phyloP scores from a whole-genome alignment of 2,113 vertebrate genomes.

The Tychaedon coryphoeus region DNA sequence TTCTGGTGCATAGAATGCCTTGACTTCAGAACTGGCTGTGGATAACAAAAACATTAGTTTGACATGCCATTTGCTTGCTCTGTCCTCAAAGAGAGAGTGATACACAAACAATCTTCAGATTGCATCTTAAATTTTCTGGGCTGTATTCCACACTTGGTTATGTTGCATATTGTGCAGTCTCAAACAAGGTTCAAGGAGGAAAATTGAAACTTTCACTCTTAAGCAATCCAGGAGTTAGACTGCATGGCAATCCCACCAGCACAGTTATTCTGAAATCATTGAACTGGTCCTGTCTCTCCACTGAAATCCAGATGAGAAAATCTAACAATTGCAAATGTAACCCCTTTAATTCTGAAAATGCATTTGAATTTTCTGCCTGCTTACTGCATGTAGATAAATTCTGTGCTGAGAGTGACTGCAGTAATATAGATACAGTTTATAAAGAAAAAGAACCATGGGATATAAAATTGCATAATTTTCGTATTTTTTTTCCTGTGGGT shows the following conservation, averaged over 20 bases:
- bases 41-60: background rate
- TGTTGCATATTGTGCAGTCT: background rate
- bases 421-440: background rate
- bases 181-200: background rate
- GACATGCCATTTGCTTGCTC: background rate
- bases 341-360: background rate
- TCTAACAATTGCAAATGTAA: background rate
- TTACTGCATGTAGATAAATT: background rate
- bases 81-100: background rate
- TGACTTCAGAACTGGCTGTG: background rate
- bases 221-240: background rate
- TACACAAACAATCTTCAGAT: background rate
- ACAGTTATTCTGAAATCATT: background rate
- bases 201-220: background rate
- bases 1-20: background rate
- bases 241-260: background rate
- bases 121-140: background rate
- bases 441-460: background rate
- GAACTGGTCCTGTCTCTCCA: background rate
- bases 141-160: background rate
- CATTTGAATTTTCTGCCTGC: background rate
- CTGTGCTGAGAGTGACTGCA: background rate
- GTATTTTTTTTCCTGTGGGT: background rate
- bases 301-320: background rate
- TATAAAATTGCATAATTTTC: background rate